A percentile compares a stretch with the other conserved stretches of the same genome.
These are phyloP conservation scores for Ianthella basta DNA, from an alignment of 37 sponge, comb jelly and placozoan genomes.

Conservation along the genomic window DNA sequence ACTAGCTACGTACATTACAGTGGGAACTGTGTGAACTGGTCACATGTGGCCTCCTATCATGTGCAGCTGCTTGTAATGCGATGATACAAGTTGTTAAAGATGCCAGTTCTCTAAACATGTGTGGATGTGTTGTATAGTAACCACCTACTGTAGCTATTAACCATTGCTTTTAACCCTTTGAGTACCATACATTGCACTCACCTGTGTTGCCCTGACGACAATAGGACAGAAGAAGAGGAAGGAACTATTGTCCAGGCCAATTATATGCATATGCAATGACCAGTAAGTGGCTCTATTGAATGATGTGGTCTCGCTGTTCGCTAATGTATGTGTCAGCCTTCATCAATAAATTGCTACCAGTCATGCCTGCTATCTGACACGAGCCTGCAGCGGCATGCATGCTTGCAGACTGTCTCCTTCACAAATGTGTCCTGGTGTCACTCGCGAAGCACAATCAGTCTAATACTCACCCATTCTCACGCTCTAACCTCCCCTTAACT, in stretches of 20 bases:
- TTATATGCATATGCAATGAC: constrained; percentile 99
- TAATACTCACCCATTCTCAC: background rate
- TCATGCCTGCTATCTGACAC: no score
- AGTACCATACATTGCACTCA: background rate
- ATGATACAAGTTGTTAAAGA: background rate
- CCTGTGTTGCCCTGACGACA: background rate
- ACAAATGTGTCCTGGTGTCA: background rate
- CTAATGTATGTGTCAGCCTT: no score
- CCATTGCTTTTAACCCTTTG: background rate
- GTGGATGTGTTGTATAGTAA: no score
- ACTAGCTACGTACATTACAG: no score
- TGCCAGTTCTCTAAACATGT: no score
- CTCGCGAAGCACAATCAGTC: background rate
- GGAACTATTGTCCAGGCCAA: constrained; percentile 78
- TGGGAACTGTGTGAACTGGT: background rate
- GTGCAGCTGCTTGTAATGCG: constrained; percentile 25
- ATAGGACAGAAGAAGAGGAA: constrained; percentile 76
- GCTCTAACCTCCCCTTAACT: background rate
- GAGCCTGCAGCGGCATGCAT: no score
- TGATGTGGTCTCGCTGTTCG: no score
- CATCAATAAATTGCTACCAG: no score
- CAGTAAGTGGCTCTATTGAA: constrained; percentile 70
- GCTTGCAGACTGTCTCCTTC: background rate
- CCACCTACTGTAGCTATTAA: no score
- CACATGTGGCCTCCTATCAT: no score